Evolutionary conservation across 1,140 invertebrate genomes (phyloP).

Genomic region (Drosophila burlai): DNA sequence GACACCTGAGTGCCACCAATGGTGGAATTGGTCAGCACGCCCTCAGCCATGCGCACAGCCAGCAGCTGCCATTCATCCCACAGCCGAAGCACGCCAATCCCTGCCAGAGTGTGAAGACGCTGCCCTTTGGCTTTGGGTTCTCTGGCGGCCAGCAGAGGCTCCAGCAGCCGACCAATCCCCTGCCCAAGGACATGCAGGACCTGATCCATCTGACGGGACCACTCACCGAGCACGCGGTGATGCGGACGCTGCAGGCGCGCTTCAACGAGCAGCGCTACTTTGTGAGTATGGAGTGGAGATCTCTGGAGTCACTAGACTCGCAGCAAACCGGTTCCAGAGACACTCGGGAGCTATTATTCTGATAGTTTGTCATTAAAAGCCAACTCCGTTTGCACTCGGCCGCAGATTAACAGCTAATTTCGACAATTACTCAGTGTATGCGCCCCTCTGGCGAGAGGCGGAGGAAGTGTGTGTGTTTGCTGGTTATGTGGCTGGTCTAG

Average conservation of each 20-base stretch:
- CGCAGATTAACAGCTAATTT: slow-evolving; percentile 74
- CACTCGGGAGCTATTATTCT: slow-evolving; percentile 51
- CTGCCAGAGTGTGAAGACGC: slow-evolving; percentile 74
- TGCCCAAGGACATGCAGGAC: slow-evolving; percentile 89
- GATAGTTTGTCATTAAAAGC: slow-evolving; percentile 73
- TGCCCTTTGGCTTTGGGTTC: slow-evolving; percentile 72
- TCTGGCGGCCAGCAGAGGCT: slow-evolving; percentile 32
- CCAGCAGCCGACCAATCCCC: slow-evolving; percentile 29
- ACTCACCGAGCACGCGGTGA: slow-evolving; percentile 96
- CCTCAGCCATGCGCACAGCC: slow-evolving; percentile 42
- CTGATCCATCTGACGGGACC: slow-evolving; percentile 96
- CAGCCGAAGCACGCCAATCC: slow-evolving; percentile 69
- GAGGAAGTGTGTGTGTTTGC: slow-evolving; percentile 29
- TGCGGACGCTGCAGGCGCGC: slow-evolving; percentile 94
- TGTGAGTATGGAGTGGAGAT: slow-evolving; percentile 88
- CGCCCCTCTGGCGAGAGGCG: slow-evolving; percentile 17
- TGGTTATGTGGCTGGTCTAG: neutral
- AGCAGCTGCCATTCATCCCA: slow-evolving; percentile 63
- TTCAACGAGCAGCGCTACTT: slow-evolving; percentile 95
- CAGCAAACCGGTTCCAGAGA: slow-evolving; percentile 29
- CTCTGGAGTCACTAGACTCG: neutral
- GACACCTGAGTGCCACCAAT: slow-evolving; percentile 22
- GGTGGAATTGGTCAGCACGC: slow-evolving; percentile 11
- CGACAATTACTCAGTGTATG: slow-evolving; percentile 56
- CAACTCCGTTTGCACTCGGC: slow-evolving; percentile 60